Conservation (phyloP, 2,888 invertebrate species). For the Drosophila phalerata region DNA sequence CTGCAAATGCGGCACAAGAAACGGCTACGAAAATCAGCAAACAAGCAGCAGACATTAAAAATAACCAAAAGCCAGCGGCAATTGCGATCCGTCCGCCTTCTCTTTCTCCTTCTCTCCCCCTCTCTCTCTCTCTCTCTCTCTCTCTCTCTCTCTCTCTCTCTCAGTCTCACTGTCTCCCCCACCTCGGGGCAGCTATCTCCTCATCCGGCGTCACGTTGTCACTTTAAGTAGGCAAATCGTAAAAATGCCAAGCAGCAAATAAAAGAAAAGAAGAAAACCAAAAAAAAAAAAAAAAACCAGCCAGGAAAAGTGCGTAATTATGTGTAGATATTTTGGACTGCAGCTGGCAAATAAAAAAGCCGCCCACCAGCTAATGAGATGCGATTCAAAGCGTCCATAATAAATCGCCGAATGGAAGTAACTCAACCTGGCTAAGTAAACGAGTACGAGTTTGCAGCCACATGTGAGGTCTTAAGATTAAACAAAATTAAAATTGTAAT, state of each 20-base stretch:
- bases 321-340: slow-evolving; percentile 56
- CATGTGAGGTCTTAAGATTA: slow-evolving; percentile 44
- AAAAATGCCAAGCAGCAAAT: slow-evolving; percentile 51
- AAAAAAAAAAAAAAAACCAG: slow-evolving; percentile 31
- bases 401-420: slow-evolving; percentile 7
- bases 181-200: slow-evolving; percentile 15
- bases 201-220: slow-evolving; percentile 72
- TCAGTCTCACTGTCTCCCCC: background rate
- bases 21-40: slow-evolving; percentile 59
- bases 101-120: background rate
- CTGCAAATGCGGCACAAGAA: slow-evolving; percentile 72
- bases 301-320: slow-evolving; percentile 73
- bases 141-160: background rate
- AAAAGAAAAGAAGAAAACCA: slow-evolving; percentile 16
- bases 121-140: background rate
- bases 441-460: background rate
- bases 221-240: slow-evolving; percentile 77
- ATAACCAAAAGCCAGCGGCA: slow-evolving; percentile 76
- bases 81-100: slow-evolving; percentile 41
- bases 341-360: slow-evolving; percentile 41
- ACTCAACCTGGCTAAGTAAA: slow-evolving; percentile 26
- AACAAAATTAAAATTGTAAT: slow-evolving; percentile 68
- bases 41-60: slow-evolving; percentile 56
- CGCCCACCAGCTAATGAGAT: slow-evolving; percentile 64
- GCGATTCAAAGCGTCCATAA: slow-evolving; percentile 18